Percentiles rank a stretch among this genome's conserved stretches.
These are phyloP conservation scores for Xestia sexstrigata DNA, from an alignment of 2,888 invertebrate genomes.

Conservation along the genomic window DNA sequence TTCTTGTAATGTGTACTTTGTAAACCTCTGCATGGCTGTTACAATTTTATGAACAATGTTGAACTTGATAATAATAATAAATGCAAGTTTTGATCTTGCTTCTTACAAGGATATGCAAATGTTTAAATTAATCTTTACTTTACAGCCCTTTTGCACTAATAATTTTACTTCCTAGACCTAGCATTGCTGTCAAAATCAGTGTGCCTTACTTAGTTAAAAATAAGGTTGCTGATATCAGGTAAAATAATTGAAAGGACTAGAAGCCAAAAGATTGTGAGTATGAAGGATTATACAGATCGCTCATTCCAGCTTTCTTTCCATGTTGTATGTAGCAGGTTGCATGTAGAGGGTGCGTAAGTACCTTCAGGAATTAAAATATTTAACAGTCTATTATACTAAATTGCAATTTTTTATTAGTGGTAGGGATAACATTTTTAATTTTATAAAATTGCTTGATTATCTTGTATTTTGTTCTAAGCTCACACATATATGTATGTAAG, in stretches of 20 bases:
- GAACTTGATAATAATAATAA: background rate
- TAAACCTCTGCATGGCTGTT: background rate
- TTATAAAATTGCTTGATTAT: slow-evolving; percentile 6
- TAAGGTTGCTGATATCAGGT: background rate
- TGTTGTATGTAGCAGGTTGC: background rate
- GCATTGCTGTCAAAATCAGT: background rate
- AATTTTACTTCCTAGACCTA: background rate
- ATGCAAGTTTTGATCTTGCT: too few species aligned
- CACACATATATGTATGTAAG: slow-evolving; percentile 21
- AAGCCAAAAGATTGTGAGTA: background rate
- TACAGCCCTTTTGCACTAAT: background rate
- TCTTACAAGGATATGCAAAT: background rate
- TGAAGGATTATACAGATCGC: background rate
- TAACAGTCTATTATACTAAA: slow-evolving; percentile 9
- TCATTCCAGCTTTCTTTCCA: slow-evolving; percentile 3
- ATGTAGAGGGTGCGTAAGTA: background rate
- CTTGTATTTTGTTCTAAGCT: background rate
- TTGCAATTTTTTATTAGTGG: slow-evolving; percentile 39
- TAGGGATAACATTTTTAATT: slow-evolving; percentile 43
- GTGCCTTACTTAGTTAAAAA: too few species aligned
- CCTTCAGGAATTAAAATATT: slow-evolving; percentile 24
- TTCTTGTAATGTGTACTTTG: slow-evolving; percentile 25
- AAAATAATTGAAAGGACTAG: background rate
- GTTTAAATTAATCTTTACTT: too few species aligned
- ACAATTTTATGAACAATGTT: background rate